Evolutionary conservation across 2,888 invertebrate species (phyloP), one percentile per base, ranked within the genome.

Genomic region (Caenorhabditis drosophilae): DNA sequence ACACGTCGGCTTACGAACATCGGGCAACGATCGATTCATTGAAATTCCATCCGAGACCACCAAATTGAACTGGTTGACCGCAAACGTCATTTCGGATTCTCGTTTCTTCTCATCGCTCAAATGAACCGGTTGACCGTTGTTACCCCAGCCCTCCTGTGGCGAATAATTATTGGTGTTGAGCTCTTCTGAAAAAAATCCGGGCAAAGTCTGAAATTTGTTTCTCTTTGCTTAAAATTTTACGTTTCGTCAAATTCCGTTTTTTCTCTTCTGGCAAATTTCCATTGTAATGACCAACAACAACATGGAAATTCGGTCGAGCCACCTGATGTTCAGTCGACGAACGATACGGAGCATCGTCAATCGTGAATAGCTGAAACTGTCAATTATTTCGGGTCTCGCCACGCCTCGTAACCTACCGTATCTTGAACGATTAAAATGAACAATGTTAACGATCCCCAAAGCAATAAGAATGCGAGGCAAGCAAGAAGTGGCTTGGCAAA

Each of bases 31-130:
- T 49, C 84, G 70, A 55, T 79, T 77, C 7, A 83, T 50, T 2
- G 81, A 70, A 4, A 84, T 80, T 89, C 92, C 91, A 85, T 98
- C 96, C 85, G 94, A 95, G 76, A 96, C 97, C 85, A 96, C 87
- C 77, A 98, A 87, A 87, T 98, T 98, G 87, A 98, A 98, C 87
- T 98, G 61, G 87, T 98, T 98, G 83, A 96, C 89, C 85, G 94
- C 93, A 86, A 98, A 98, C 84, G 92, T 91, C 81, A 95, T 93
- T 86, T 93, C 90, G 89, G 94, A 92, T 56, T 91, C 31, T 59
- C 90, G 90, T 84, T 94, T 92, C 84, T 92, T 90, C 53, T 92
- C 91, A 22, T 90, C 86, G 20, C 93, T 91, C 82, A 96, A 91
- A 80, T 90, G 89, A 18, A 98, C 97, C n/a, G 93, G 89, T 84